Evolutionary conservation across 1,140 invertebrate species (phyloP).

Genomic region (Drosophila simulans): DNA sequence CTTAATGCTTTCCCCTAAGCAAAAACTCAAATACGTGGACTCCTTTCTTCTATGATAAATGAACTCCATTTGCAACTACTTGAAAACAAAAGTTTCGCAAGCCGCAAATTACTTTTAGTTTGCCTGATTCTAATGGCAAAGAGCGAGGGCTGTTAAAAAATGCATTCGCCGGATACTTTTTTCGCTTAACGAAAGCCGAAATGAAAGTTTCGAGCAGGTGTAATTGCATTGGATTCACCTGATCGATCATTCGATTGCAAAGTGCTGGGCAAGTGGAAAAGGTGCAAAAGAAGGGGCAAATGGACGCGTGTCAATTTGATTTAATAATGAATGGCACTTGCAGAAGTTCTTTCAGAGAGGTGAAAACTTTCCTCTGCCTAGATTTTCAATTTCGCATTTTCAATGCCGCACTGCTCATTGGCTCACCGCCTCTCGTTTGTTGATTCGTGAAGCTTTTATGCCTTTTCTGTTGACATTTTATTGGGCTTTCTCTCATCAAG

Average conservation of each 20-base stretch:
- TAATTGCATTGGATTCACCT: constrained; percentile 32
- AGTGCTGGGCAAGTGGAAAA: constrained; percentile 37
- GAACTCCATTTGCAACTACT: constrained; percentile 27
- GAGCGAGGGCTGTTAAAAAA: constrained; percentile 28
- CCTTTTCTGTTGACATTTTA: constrained; percentile 60
- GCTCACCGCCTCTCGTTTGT: constrained; percentile 21
- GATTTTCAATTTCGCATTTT: not conserved
- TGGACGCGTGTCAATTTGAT: constrained; percentile 69
- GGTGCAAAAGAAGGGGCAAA: constrained; percentile 22
- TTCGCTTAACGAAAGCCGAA: not conserved
- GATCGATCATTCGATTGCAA: constrained; percentile 16
- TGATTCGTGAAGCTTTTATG: constrained; percentile 66
- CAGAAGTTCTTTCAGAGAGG: constrained; percentile 9
- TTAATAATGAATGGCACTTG: constrained; percentile 70
- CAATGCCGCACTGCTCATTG: constrained; percentile 18
- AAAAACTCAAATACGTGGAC: not conserved
- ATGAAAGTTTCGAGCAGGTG: constrained; percentile 22
- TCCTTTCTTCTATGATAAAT: constrained; percentile 33
- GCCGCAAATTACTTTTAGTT: constrained; percentile 47
- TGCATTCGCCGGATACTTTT: constrained; percentile 9
- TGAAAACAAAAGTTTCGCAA: constrained; percentile 26
- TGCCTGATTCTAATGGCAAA: constrained; percentile 16
- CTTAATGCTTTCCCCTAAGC: not conserved
- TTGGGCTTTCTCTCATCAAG: constrained; percentile 70
- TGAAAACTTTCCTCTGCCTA: constrained; percentile 1